These are phyloP conservation scores for Magallana gigas DNA, from an alignment of 1,140 invertebrate species.

Conservation along the genomic window DNA sequence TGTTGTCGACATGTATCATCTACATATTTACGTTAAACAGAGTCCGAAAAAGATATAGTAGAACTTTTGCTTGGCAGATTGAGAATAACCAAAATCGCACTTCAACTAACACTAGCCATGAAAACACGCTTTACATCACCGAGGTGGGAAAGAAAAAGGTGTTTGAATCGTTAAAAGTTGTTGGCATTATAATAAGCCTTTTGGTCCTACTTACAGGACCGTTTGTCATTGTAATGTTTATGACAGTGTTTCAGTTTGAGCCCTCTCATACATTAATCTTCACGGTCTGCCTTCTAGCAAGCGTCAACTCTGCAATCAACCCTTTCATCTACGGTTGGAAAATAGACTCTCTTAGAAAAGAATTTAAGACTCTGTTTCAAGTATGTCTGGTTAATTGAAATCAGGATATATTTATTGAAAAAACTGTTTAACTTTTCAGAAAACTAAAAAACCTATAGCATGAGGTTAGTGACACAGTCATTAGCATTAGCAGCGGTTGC, in stretches of 20 bases:
- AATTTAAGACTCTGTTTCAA: neutral
- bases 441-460: too few relatives aligned
- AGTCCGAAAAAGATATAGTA: neutral
- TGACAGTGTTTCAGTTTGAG: neutral
- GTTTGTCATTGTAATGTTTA: neutral
- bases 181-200: too few relatives aligned
- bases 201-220: too few relatives aligned
- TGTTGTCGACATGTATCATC: neutral
- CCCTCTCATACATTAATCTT: neutral
- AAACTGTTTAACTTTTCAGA: too few relatives aligned
- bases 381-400: neutral
- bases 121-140: too few relatives aligned
- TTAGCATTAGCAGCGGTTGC: too few relatives aligned
- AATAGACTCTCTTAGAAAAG: slow-evolving; percentile 1
- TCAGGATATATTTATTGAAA: too few relatives aligned
- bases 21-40: neutral
- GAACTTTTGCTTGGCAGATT: neutral
- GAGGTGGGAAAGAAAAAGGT: too few relatives aligned
- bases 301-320: neutral
- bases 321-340: neutral
- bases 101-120: too few relatives aligned
- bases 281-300: neutral
- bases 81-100: neutral
- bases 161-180: too few relatives aligned
- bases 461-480: too few relatives aligned